These are phyloP conservation scores for Parotocinclus haroldoi DNA, from an alignment of 2,797 vertebrate species.

Conservation along the genomic window DNA sequence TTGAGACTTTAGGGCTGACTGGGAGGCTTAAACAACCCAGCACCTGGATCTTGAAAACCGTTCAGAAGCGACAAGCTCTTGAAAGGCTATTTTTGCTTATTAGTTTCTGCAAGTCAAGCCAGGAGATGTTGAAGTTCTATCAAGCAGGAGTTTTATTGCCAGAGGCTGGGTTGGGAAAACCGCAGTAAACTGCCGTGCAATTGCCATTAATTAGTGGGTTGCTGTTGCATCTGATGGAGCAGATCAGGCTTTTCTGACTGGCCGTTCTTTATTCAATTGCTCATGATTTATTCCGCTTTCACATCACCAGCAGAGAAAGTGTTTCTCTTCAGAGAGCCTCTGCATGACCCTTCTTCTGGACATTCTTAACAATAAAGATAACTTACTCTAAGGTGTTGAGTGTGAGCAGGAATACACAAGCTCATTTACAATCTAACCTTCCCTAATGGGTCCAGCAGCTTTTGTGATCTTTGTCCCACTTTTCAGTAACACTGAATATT, in stretches of 20 bases:
- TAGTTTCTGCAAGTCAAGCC: conserved; percentile 34
- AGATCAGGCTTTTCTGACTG: not conserved
- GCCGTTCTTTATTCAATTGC: conserved; percentile 5
- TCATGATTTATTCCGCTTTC: conserved; percentile 21
- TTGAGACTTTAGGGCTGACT: not conserved
- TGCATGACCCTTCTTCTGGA: conserved; percentile 32
- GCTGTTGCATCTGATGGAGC: conserved; percentile 42
- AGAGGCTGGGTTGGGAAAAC: conserved; percentile 71
- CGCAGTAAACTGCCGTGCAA: conserved; percentile 72
- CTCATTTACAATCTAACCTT: not conserved
- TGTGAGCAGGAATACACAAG: too few relatives aligned
- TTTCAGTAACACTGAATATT: conserved; percentile 35
- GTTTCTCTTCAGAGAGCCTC: conserved; percentile 59
- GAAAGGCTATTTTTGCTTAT: conserved; percentile 45
- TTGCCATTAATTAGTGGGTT: conserved; percentile 74
- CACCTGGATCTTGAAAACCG: conserved; percentile 36
- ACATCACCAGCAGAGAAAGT: conserved; percentile 58
- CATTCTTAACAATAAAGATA: conserved; percentile 32
- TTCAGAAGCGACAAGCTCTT: conserved; percentile 29
- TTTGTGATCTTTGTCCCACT: conserved; percentile 20
- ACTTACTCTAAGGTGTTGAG: not conserved
- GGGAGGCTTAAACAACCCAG: not conserved
- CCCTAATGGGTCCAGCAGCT: conserved; percentile 36
- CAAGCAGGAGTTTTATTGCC: conserved; percentile 67
- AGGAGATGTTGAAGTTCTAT: conserved; percentile 40